Conservation (phyloP, 2,113 vertebrate species). For the Ursus arctos region DNA sequence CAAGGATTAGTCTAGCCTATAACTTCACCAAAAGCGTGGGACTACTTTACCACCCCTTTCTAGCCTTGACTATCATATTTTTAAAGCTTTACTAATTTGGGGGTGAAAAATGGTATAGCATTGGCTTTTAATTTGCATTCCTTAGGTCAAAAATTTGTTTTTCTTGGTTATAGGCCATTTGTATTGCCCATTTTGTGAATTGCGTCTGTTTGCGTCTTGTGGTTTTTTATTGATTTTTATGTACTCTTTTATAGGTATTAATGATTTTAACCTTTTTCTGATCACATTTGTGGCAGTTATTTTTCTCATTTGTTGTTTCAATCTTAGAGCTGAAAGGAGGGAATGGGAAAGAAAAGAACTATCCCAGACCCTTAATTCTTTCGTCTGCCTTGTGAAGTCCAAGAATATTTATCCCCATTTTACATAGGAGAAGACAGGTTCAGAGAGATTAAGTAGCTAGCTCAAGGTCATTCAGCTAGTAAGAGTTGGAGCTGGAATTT, state of each 20-base stretch:
- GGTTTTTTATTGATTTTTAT: constrained; percentile 30
- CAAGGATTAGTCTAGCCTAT: constrained; percentile 56
- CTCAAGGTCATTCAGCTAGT: constrained; percentile 43
- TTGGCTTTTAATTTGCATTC: constrained; percentile 61
- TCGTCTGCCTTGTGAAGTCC: neutral
- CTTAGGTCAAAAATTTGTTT: constrained; percentile 63
- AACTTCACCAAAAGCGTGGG: neutral
- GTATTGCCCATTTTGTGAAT: constrained; percentile 56
- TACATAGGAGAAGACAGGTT: constrained; percentile 34
- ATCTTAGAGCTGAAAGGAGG: constrained; percentile 44
- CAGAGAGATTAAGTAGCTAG: constrained; percentile 55
- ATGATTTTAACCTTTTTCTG: constrained; percentile 48
- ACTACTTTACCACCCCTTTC: constrained; percentile 45
- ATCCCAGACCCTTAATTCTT: constrained; percentile 49
- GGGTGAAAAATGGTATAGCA: constrained; percentile 51
- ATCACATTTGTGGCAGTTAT: constrained; percentile 50
- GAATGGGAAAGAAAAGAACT: constrained; percentile 4
- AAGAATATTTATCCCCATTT: constrained; percentile 26
- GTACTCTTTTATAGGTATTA: constrained; percentile 45
- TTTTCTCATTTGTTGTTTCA: constrained; percentile 43
- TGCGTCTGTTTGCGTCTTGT: constrained; percentile 17
- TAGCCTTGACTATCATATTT: neutral
- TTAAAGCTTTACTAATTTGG: constrained; percentile 55
- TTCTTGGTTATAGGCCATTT: constrained; percentile 55
- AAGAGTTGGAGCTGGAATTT: constrained; percentile 55